Conservation (phyloP, 1,140 invertebrate genomes). For the Phortica variegata region DNA sequence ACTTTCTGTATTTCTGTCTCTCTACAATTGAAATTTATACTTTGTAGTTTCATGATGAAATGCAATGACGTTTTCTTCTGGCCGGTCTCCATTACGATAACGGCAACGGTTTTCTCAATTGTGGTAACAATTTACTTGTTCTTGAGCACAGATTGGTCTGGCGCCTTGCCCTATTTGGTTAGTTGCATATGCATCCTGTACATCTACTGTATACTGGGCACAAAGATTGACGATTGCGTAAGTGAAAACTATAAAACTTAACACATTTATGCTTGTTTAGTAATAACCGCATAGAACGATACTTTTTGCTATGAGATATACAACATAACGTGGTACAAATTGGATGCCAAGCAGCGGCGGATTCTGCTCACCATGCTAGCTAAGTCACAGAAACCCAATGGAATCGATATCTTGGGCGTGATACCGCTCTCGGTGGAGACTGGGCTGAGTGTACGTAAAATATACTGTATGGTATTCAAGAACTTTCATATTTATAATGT, state of each 20-base stretch:
- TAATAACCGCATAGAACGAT: slow-evolving; percentile 9
- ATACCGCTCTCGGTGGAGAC: slow-evolving; percentile 27
- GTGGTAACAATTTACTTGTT: slow-evolving; percentile 22
- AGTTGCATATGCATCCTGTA: slow-evolving; percentile 21
- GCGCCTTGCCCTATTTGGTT: slow-evolving; percentile 18
- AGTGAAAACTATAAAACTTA: neutral
- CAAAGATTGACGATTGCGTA: slow-evolving; percentile 27
- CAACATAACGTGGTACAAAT: slow-evolving; percentile 29
- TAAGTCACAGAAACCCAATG: slow-evolving; percentile 16
- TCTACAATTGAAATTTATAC: neutral
- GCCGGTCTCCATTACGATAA: slow-evolving; percentile 19
- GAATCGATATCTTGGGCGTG: slow-evolving; percentile 19
- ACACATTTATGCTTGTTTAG: neutral
- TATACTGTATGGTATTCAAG: neutral
- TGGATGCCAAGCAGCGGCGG: slow-evolving; percentile 16
- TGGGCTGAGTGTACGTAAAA: slow-evolving; percentile 10
- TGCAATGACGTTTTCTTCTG: slow-evolving; percentile 20
- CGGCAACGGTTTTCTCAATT: slow-evolving; percentile 20
- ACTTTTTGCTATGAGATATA: slow-evolving; percentile 24
- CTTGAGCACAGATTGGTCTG: slow-evolving; percentile 19
- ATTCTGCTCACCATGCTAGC: slow-evolving; percentile 22
- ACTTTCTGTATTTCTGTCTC: neutral
- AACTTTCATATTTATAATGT: neutral
- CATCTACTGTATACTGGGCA: slow-evolving; percentile 27
- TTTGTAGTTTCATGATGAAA: slow-evolving; percentile 13